Evolutionary conservation across 2,113 vertebrate genomes (phyloP).

Genomic region (Thinocorus orbignyianus): DNA sequence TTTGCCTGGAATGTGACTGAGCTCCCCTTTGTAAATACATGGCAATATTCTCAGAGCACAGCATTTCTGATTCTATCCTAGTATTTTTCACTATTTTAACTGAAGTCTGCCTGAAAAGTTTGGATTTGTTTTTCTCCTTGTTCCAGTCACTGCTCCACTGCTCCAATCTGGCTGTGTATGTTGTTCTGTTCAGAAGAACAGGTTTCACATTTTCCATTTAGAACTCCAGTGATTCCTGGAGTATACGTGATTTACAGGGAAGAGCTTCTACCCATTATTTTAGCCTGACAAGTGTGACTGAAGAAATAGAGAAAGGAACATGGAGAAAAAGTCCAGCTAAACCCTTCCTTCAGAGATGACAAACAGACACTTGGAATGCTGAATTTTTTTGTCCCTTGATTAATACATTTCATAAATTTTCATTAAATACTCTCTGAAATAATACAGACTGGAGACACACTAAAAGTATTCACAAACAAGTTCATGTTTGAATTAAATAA

Average conservation of each 20-base stretch:
- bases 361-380: not conserved
- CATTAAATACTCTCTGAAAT: not conserved
- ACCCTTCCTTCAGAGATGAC: not conserved
- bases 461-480: not conserved
- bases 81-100: conserved; percentile 6
- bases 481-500: not conserved
- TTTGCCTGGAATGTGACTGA: not conserved
- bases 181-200: not conserved
- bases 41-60: not conserved
- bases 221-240: conserved; percentile 49
- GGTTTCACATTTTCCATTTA: conserved; percentile 41
- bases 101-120: not conserved
- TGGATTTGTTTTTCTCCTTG: not conserved
- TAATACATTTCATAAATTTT: not conserved
- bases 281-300: not conserved
- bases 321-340: not conserved
- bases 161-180: not conserved
- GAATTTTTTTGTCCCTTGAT: not conserved
- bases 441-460: not conserved
- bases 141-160: not conserved
- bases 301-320: not conserved
- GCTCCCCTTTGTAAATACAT: not conserved
- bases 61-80: not conserved
- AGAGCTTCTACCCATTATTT: conserved; percentile 22
- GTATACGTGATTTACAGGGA: not conserved